phyloP scores from a whole-genome alignment of 2,888 invertebrate species.

The Meganola albula region DNA sequence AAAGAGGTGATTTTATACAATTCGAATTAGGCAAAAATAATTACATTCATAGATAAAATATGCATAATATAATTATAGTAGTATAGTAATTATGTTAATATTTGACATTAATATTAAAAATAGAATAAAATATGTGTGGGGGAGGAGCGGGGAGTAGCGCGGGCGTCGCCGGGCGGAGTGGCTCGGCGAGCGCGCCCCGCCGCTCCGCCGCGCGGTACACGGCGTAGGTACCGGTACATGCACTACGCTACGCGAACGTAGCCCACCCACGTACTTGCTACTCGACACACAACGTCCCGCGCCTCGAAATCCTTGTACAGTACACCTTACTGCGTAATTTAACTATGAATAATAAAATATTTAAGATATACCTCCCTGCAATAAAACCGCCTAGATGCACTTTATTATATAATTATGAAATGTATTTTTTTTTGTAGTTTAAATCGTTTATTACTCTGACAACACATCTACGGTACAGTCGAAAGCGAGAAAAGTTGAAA shows the following conservation, averaged over 20 bases:
- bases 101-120: constrained; percentile 78
- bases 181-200: constrained; percentile 16
- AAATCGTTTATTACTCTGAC: constrained; percentile 70
- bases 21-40: constrained; percentile 77
- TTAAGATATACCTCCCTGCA: constrained; percentile 73
- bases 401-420: constrained; percentile 71
- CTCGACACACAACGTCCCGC: constrained; percentile 51
- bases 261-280: constrained; percentile 41
- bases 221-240: constrained; percentile 19
- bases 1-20: constrained; percentile 76
- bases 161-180: constrained; percentile 43
- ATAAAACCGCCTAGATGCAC: constrained; percentile 71
- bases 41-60: constrained; percentile 76
- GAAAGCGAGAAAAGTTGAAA: constrained; percentile 77
- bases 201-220: constrained; percentile 19
- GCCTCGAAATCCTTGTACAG: constrained; percentile 58
- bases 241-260: constrained; percentile 28
- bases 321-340: constrained; percentile 68
- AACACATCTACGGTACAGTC: constrained; percentile 78
- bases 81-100: constrained; percentile 75
- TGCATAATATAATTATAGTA: constrained; percentile 67
- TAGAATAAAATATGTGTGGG: constrained; percentile 75
- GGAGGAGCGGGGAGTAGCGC: constrained; percentile 71
- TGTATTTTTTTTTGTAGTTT: constrained; percentile 71
- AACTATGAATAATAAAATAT: constrained; percentile 75